Base-by-base conservation (phyloP, 2,113 vertebrate species). In the Telmatochromis sp. region DNA sequence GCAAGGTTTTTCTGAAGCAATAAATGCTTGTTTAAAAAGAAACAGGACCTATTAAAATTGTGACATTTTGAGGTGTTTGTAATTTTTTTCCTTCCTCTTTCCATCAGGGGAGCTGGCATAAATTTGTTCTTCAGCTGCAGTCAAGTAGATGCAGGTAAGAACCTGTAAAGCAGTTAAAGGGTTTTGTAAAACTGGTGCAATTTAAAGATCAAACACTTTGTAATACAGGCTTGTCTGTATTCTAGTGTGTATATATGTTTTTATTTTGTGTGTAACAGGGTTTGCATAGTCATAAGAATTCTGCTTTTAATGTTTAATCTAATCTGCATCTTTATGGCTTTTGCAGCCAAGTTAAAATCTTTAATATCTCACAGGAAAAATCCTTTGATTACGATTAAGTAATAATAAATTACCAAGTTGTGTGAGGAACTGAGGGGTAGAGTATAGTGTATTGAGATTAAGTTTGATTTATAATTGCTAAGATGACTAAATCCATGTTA, bases 41-140 rank as follows among this genome's bases (percentile, higher is more conserved):
- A 51, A 51, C 42, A 31, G 26, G 7, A 5, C 15, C 42, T 31
- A 31, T 13, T 78, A 33, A 78, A 78, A 9, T 63, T 87, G 80
- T 81, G 35, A 86, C 23, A 65, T 51, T 45, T 63, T 54, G 3
- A 57, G 2, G 7, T 35, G 5, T 55, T 73, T 87, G 80, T 83
- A 80, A 40, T 89, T 45, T 28, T 80, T 68, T 87, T 28, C 65
- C 58, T 89, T 91, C 60, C 47, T 87, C 35, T 89, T 86, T 94
- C 51, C 53, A 60, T 89, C 7, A 97, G 96, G 96, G 96, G 97
- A 3, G 92, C 94, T 7, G 96, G 96, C 9, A 85, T 89, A 35
- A 95, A 95, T 51, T 81, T 97, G 51, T 97, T 97, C 90, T 95
- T 97, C 92, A 96, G 96, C 68, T 96, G 80, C 89, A 96, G 93